Base-by-base conservation (phyloP, 2,113 vertebrate species). In the Pandion haliaetus region DNA sequence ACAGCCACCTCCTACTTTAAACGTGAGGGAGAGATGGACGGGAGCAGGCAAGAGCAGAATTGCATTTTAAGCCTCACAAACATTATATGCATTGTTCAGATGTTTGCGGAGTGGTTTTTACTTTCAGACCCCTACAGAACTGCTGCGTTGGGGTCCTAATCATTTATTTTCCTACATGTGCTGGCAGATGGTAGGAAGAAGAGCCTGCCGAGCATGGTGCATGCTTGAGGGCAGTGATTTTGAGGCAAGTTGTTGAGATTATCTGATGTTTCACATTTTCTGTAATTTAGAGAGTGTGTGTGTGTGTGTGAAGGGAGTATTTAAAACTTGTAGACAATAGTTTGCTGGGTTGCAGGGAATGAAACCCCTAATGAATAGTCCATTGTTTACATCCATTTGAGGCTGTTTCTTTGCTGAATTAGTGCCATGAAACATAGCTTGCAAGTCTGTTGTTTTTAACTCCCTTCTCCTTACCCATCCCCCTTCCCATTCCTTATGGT, bases 381-480 rank as follows among this genome's bases (percentile, higher is more conserved):
- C 78, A 95, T 97, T 97, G 97, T 97, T 96, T 95, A 93, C 91
- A 85, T 87, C 81, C 91, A 82, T 97, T 90, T 90, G 91, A 91
- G 74, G 79, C 91, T 58, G 45, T 79, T 95, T 93, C 94, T 94
- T 82, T 69, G 88, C 94, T 96, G 94, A 95, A 91, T 88, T 94
- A 86, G 87, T 91, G 84, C 86, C 81, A 77, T 80, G 84, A 89
- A 96, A 90, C 89, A 74, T 82, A 57, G 89, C 91, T 84, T 78
- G 76, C 71, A 95, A 81, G 72, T 83, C 93, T 57, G 50, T 72
- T 91, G 86, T 88, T 93, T 94, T 70, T 79, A 91, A 86, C 78
- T 95, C 55, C 81, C 17, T 34, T 93, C 63, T 94, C 40, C 49
- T 91, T 72, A 71, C 93, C 91, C 93, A 95, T 86, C 81, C 95